Evolutionary conservation across 2,797 vertebrate species (phyloP), one percentile per base, ranked within the genome.

Genomic region (Gouania willdenowi): DNA sequence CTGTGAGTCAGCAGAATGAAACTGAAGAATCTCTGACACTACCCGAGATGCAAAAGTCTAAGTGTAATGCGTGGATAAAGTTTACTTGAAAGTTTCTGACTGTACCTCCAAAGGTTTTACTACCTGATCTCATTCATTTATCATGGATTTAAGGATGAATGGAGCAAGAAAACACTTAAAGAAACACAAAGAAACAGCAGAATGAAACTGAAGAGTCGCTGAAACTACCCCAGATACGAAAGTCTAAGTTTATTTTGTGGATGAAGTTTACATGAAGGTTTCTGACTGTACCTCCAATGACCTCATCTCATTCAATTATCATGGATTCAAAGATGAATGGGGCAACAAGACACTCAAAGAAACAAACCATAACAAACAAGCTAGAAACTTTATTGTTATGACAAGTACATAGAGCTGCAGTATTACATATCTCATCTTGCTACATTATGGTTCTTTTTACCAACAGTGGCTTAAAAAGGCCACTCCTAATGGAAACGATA

Each of bases 401-500:
- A 84, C 82, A 90, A 65, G 77, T 88, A 65, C 50, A 86, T 78
- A 83, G 80, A 85, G 87, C 88, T 81, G 79, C 82, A 84, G 86
- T 88, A 81, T 83, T 89, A 91, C 84, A 90, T 70, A 78, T 72
- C 79, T 60, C 71, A 73, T 71, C 58, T 81, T 68, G 79, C 78
- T 82, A 79, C 63, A 66, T 75, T 75, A 77, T 79, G 65, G 52
- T 83, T 81, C 13, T 27, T 7, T 20, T 87, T 82, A 92, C 86
- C 88, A 90, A 91, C 89, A 89, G 83, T 88, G 89, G 89, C 91
- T 91, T 88, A 91, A 93, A 93, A 80, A 90, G 81, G 87, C 88
- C 91, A 87, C 85, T 89, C 89, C 91, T 92, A 91, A 88, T 91
- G 92, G 90, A 94, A 94, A 92, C 84, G 88, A 87, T 90, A 86